Evolutionary conservation across 2,888 invertebrate species (phyloP).

Genomic region (Plebejus argus): DNA sequence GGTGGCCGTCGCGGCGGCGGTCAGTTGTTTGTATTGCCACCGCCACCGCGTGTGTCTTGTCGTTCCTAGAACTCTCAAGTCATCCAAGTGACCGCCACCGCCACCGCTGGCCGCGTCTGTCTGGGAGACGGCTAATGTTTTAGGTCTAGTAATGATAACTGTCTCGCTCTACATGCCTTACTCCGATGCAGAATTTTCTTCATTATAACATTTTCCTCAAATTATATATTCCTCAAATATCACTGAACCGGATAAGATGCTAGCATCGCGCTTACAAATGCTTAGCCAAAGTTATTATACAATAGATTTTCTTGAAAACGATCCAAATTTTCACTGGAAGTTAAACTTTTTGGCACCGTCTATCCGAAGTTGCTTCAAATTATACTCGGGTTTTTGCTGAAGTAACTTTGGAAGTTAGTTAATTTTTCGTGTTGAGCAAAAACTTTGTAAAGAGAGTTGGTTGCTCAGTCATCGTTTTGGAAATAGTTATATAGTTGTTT

Average conservation of each 20-base stretch:
- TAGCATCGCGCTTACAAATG: constrained; percentile 1
- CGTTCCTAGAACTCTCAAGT: too few relatives aligned
- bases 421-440: constrained; percentile 7
- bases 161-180: too few relatives aligned
- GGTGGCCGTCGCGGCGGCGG: too few relatives aligned
- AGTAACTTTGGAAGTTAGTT: not conserved
- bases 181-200: not conserved
- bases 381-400: not conserved
- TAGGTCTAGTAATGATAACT: too few relatives aligned
- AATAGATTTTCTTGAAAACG: constrained; percentile 19
- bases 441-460: not conserved
- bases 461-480: not conserved
- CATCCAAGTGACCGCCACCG: too few relatives aligned
- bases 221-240: constrained; percentile 10
- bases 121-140: too few relatives aligned
- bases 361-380: not conserved
- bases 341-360: constrained; percentile 10
- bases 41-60: too few relatives aligned
- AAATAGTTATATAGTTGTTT: not conserved
- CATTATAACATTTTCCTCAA: not conserved
- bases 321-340: constrained; percentile 6
- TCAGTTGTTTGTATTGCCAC: too few relatives aligned
- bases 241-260: not conserved
- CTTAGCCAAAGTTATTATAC: constrained; percentile 3
- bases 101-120: too few relatives aligned